phyloP scores from a whole-genome alignment of 2,113 vertebrate species.

The Lycocorax pyrrhopterus region DNA sequence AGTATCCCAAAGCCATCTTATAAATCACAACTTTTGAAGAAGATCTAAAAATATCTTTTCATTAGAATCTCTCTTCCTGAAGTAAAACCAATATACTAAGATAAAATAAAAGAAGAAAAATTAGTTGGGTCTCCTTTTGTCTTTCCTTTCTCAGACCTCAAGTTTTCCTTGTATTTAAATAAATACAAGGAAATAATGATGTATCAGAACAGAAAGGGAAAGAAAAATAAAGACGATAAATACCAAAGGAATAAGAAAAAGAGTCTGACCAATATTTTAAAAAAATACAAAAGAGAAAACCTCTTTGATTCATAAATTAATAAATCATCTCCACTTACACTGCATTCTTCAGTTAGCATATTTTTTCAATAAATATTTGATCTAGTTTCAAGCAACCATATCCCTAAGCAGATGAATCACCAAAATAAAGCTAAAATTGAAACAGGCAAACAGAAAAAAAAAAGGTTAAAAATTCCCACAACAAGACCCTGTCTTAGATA shows the following conservation, averaged over 20 bases:
- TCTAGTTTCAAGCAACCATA: background rate
- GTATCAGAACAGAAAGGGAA: background rate
- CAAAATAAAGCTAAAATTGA: background rate
- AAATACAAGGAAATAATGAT: background rate
- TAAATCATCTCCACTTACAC: background rate
- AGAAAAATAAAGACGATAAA: background rate
- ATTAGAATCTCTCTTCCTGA: background rate
- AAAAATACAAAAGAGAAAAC: background rate
- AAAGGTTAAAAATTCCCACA: rapidly evolving
- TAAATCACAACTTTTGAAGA: background rate
- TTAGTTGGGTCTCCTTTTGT: background rate
- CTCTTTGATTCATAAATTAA: background rate
- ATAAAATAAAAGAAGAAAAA: background rate
- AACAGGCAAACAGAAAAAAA: background rate
- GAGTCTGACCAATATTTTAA: background rate
- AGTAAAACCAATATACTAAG: background rate
- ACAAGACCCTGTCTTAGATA: background rate
- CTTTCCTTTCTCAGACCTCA: background rate
- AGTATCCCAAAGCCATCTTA: background rate
- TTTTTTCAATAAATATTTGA: background rate
- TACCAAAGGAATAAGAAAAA: background rate
- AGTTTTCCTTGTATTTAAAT: background rate
- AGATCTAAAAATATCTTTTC: background rate
- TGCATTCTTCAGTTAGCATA: background rate
- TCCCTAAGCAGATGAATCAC: background rate